Base-by-base conservation (phyloP, 2,113 vertebrate genomes). In the Orycteropus afer region DNA sequence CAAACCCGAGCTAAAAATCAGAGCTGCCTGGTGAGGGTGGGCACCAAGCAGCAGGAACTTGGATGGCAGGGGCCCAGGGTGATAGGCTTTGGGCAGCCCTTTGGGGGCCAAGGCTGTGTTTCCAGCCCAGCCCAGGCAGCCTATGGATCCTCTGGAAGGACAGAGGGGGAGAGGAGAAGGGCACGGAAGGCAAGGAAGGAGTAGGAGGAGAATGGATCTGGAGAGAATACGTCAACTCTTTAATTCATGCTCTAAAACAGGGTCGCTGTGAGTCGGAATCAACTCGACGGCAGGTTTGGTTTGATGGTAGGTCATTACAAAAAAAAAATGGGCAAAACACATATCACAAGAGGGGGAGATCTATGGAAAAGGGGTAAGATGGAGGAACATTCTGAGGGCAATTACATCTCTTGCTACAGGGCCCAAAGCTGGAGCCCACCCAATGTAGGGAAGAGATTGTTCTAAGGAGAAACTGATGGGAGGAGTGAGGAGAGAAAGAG, bases 1-100 rank as follows among this genome's bases (percentile, higher is more conserved):
- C 97, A 97, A 95, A 97, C 96, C 96, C 3, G 45, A 95, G 94
- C 91, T 84, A 95, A 86, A 91, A 96, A 96, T 77, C 45, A n/a
- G 95, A 93, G 93, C 90, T 96, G 84, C 87, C 0, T 90, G 95
- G 90, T 4, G 57, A 90, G 67, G 96, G 90, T 17, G 51, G 51
- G 93, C 97, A 79, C 79, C 83, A 53, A 86, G 96, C 96, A 29
- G 90, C 47, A 2, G 86, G 77, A 90, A 63, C 90, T 7, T 0
- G 29, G 86, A 73, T 73, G 95, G 61, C 25, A 14, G 86, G 93
- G 84, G 84, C 86, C 5, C 2, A 71, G 83, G 89, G 93, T 69
- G 8, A 0, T 22, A 0, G 81, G 74, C 27, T 71, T 29, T 1
- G 1, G 59, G 73, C 51, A 4, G 71, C 74, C 15, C 27, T 7